Conservation (phyloP, 2,113 vertebrate genomes). For the Thalassarche chlororhynchos region DNA sequence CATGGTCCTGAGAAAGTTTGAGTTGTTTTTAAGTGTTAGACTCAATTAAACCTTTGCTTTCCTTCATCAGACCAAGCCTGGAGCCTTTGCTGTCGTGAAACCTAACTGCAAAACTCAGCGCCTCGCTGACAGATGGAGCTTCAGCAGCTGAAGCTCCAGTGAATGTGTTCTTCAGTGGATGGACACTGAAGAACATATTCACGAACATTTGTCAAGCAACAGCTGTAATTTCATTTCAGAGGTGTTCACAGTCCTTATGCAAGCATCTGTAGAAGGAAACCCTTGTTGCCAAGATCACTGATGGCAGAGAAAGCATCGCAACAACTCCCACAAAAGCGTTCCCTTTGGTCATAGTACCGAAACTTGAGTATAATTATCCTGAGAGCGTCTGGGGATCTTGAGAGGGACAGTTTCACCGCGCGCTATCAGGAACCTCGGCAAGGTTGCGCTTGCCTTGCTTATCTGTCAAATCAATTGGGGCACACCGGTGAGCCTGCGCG, state of each 20-base stretch:
- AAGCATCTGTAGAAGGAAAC: not conserved
- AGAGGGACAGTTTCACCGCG: rapidly evolving
- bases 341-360: not conserved
- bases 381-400: not conserved
- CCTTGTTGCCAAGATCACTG: not conserved
- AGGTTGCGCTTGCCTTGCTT: not conserved
- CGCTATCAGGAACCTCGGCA: rapidly evolving
- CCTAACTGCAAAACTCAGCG: not conserved
- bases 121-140: not conserved
- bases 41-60: not conserved
- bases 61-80: not conserved
- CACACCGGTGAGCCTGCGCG: not conserved
- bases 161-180: not conserved
- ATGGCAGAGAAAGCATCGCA: not conserved
- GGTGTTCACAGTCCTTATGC: not conserved
- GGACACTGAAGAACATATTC: not conserved
- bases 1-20: not conserved
- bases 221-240: not conserved
- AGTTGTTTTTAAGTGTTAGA: not conserved
- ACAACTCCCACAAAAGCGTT: not conserved
- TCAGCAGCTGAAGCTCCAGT: not conserved
- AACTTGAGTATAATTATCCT: not conserved
- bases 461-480: not conserved
- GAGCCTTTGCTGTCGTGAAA: not conserved
- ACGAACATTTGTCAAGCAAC: too few relatives aligned